Evolutionary conservation across 2,888 invertebrate species (phyloP), one percentile per base, ranked within the genome.

Genomic region (Tribolium freemani): DNA sequence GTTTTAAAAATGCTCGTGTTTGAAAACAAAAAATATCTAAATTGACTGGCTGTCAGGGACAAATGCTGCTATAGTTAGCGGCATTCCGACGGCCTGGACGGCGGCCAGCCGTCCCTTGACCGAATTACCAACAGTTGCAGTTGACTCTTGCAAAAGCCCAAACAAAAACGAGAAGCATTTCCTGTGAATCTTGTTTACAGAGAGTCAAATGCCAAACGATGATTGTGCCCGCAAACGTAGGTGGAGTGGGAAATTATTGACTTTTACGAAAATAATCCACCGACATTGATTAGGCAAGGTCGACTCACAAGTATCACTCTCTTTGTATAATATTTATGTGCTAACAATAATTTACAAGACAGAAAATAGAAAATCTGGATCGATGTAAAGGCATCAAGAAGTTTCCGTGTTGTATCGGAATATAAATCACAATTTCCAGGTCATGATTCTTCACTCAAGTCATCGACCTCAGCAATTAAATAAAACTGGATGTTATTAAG

Each of bases 381-480:
- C 66, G 46, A 66, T 66, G 26, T 53, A 46, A 48, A 48, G 20
- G 31, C 31, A 45, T 56, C 46, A n/a, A 38, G 51, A 63, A 63
- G 51, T 21, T 64, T 64, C 64, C 64, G 64, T 58, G 68, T 30
- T 68, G 31, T 26, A 20, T 48, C 48, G 21, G 13, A 56, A 45
- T 20, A 67, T 60, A 58, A 71, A 71, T 66, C 66, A 58, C 58
- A 48, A 57, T 60, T 53, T 71, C 54, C 72, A 72, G 72, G 72
- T 71, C 72, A 61, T 26, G 60, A 21, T 56, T 21, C 26, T 20
- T 21, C 26, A 54, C 20, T 60, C 26, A 50, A 61, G 72, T 72
- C 72, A 61, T 46, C 56, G 68, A 68, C 54, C 72, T 56, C 11
- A 13, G 26, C 26, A 13, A 44, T 46, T 57, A 56, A 53, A 48